Evolutionary conservation across 2,888 invertebrate genomes (phyloP), one percentile per base, ranked within the genome.

Genomic region (Yponomeuta plumbellus): DNA sequence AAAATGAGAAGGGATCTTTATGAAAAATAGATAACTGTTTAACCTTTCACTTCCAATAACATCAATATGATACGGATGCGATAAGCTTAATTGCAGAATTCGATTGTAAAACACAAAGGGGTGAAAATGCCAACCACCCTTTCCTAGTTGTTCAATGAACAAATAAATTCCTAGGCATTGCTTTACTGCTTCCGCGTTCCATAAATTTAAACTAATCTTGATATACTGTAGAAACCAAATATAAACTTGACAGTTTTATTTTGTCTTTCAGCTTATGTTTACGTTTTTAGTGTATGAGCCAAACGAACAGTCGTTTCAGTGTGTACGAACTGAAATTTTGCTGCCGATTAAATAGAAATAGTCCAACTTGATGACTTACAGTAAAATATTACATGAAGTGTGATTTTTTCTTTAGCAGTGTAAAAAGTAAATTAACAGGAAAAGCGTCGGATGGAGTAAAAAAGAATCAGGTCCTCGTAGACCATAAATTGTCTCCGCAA

Each of bases 401-500:
- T 17, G 44, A 52, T 4, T 52, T 52, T 52, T 13, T 52, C 8
- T 5, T 44, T 44, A 44, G 5, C 2, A 11, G 3, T 44, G 13
- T 44, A 2, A 44, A 52, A 17, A 52, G 5, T 3, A 52, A 52
- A 17, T 13, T 4, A 52, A 13, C 44, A 52, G 17, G 44, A 52
- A 52, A 17, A 52, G 44, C 44, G 44, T 17, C 40, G n/a, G 21
- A 63, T 13, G 11, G 40, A 21, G 44, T 40, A 39, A 63, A 63
- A 21, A 40, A 40, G 59, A 59, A 23, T 21, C 23, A 52, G 20
- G 52, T 63, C 13, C 11, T 59, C 23, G 59, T 22, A 61, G 21
- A 11, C 44, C 75, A 83, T 83, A 82, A 84, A 81, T 80, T 76
- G 71, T 77, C 73, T 71, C 69, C 69, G 68, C 75, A 77, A 76